Evolutionary conservation across 2,888 invertebrate genomes (phyloP).

Genomic region (Capitulum mitella): DNA sequence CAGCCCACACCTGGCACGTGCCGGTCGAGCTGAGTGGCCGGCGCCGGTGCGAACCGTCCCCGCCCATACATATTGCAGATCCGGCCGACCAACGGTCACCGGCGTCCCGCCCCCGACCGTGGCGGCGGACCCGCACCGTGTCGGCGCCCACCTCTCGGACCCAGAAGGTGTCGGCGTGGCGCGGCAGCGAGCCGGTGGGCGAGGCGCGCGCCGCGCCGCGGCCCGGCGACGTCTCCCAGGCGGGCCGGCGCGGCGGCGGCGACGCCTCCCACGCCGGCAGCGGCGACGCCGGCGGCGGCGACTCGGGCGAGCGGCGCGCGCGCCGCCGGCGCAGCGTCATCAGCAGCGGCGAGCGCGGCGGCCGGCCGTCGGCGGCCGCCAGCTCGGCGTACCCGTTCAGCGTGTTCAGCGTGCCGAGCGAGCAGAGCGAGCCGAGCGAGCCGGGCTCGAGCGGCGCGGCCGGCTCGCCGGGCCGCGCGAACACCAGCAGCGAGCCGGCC

Average conservation of each 20-base stretch:
- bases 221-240: not conserved
- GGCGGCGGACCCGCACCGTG: not conserved
- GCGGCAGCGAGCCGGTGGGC: not conserved
- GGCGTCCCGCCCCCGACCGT: not conserved
- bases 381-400: slow-evolving; percentile 10
- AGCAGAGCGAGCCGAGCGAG: not conserved
- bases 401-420: not conserved
- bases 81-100: not conserved
- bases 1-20: too few species aligned
- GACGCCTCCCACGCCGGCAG: not conserved
- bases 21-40: too few species aligned
- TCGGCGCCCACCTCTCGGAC: slow-evolving; percentile 2
- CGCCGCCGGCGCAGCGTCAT: not conserved
- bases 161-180: slow-evolving; percentile 3
- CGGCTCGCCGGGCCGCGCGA: not conserved
- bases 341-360: slow-evolving; percentile 5
- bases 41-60: too few species aligned
- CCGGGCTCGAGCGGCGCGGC: slow-evolving; percentile 26
- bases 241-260: not conserved
- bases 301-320: not conserved
- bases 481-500: not conserved
- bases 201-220: not conserved
- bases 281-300: not conserved
- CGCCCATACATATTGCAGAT: too few species aligned
- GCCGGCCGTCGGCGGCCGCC: not conserved